These are phyloP conservation scores for Eulemur rufifrons DNA, from an alignment of 2,113 vertebrate genomes.

Conservation along the genomic window DNA sequence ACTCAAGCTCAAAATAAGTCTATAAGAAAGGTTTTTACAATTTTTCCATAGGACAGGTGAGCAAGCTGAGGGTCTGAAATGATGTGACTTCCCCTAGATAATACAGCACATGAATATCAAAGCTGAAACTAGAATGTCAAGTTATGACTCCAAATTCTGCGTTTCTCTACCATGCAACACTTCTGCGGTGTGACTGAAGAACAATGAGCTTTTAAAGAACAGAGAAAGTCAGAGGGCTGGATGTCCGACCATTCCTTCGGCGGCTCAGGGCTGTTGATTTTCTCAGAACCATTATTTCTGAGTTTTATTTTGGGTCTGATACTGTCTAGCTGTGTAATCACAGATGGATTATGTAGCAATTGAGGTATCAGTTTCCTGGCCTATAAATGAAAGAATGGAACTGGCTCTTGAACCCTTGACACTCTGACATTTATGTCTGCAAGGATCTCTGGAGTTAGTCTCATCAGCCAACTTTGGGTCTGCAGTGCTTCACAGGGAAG, in stretches of 20 bases:
- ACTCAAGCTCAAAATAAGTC: background rate
- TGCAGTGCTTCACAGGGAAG: background rate
- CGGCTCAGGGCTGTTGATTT: background rate
- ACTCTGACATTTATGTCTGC: background rate
- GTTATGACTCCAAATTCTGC: background rate
- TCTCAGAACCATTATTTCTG: background rate
- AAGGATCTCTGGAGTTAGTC: background rate
- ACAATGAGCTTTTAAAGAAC: background rate
- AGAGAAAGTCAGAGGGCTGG: background rate
- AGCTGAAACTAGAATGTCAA: background rate
- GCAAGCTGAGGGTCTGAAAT: background rate
- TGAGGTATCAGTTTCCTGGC: background rate
- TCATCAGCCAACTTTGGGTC: background rate
- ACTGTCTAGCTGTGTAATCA: background rate
- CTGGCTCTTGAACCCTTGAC: background rate
- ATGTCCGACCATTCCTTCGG: background rate
- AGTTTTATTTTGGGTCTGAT: background rate
- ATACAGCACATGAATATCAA: background rate
- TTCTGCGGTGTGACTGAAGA: background rate
- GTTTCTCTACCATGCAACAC: background rate
- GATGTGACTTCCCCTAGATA: background rate
- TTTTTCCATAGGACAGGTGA: background rate
- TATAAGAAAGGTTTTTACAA: background rate
- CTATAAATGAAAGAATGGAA: background rate
- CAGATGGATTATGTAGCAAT: background rate